Percentiles rank a stretch among this genome's conserved stretches.
Evolutionary conservation across 2,888 invertebrate species (phyloP).

Genomic region (Baronia brevicornis): DNA sequence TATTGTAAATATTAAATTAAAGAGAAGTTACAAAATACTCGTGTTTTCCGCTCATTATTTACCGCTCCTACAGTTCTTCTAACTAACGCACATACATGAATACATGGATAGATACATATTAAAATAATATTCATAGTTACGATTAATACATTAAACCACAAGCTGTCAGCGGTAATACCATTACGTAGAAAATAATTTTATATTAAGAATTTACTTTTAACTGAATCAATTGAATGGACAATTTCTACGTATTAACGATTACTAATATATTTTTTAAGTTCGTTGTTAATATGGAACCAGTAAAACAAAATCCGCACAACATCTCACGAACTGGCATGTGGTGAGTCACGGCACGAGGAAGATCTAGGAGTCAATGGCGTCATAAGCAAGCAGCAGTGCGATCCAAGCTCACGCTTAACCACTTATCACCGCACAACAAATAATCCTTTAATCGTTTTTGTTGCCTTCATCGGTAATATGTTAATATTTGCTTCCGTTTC

Average conservation of each 20-base stretch:
- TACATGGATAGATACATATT: no score
- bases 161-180: no score
- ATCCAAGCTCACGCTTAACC: conserved; percentile 21
- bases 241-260: conserved; percentile 25
- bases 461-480: conserved; percentile 5
- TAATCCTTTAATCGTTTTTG: conserved; percentile 4
- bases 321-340: conserved; percentile 55
- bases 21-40: no score
- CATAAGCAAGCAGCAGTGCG: conserved; percentile 31
- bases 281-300: conserved; percentile 46
- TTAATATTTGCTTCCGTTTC: conserved; percentile 10
- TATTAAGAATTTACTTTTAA: conserved; percentile 19
- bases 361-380: conserved; percentile 62
- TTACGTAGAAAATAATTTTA: no score
- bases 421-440: not conserved
- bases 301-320: conserved; percentile 54
- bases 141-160: no score
- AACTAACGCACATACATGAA: no score
- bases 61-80: no score
- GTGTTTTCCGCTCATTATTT: no score
- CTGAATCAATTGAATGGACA: conserved; percentile 19
- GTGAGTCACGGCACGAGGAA: conserved; percentile 67
- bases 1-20: no score
- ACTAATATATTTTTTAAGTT: conserved; percentile 26
- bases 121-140: no score